Evolutionary conservation across 2,888 invertebrate species (phyloP).

Genomic region (Luperina testacea): DNA sequence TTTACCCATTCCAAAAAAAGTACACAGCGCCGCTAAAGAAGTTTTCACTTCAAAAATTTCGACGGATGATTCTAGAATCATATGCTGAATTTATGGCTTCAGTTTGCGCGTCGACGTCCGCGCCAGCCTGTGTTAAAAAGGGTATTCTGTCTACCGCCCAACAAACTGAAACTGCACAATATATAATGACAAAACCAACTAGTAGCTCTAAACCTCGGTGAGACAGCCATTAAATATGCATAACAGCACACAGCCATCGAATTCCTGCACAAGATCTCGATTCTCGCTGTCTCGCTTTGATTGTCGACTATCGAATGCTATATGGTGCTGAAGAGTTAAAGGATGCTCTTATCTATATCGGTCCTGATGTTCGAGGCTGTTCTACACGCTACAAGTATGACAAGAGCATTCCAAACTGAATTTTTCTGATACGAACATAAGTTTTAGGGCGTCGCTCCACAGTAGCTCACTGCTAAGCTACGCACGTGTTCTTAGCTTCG

Average conservation of each 20-base stretch:
- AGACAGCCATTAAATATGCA: constrained; percentile 61
- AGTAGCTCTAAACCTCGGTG: constrained; percentile 1
- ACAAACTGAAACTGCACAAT: constrained; percentile 1
- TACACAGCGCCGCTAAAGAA: too few species aligned
- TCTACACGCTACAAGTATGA: background rate
- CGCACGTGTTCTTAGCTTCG: too few species aligned
- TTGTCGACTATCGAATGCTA: constrained; percentile 38
- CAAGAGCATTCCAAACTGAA: background rate
- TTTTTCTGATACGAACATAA: background rate
- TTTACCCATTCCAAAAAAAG: too few species aligned
- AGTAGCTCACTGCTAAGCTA: background rate
- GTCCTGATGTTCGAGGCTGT: background rate
- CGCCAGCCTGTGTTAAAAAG: background rate
- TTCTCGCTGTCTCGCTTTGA: constrained; percentile 47
- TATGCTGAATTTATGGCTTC: too few species aligned
- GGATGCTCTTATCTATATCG: background rate
- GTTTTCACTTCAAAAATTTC: too few species aligned
- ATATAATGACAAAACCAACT: constrained; percentile 9
- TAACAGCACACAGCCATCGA: constrained; percentile 52
- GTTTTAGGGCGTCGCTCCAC: background rate
- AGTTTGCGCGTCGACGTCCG: too few species aligned
- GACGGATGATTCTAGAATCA: too few species aligned
- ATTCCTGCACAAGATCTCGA: constrained; percentile 48
- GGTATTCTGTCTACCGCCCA: background rate
- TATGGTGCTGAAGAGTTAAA: constrained; percentile 4